Base-by-base conservation (phyloP, 2,888 invertebrate species). In the Stegana nigrithorax region DNA sequence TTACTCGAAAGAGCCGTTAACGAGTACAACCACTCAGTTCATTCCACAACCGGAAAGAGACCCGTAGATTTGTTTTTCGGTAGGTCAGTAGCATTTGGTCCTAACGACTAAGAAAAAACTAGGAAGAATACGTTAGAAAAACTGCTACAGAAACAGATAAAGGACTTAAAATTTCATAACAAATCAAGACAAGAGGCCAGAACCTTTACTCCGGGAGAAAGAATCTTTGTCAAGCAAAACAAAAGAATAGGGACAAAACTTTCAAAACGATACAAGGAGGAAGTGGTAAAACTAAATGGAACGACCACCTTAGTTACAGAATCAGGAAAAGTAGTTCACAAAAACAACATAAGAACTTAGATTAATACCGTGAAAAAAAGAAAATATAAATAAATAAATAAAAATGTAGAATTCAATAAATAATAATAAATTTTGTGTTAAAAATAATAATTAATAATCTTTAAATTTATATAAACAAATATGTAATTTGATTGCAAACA, bases 31-130 rank as follows among this genome's bases (percentile, higher is more conserved):
- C 47, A 25, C 17, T 23, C 47, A 47, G 14, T 36, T 6, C 36
- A 36, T 14, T 36, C 36, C 14, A 36, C 36, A 36, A 36, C 36
- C 4, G 36, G 36, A 6, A 47, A 47, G 25, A 47, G 25, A 47
- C 47, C 25, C 8, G 47, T 23, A 7, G 12, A 47, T 47, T 47
- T 47, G 17, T 47, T 47, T 47, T 47, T 47, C 25, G 47, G 47
- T 8, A 47, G 47, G 25, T 12, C 25, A 47, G 57, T 25, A 55
- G 63, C 50, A 8, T 17, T 63, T 8, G 21, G 17, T 8, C 29
- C 53, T 2, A 10, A 53, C 5, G 29, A 53, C 14, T 32, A 36
- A 7, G 23, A 56, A 36, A 56, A 36, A 23, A 56, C 39, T 7
- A 7, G 39, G 23, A 36, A 39, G 4, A 39, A 21, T 39, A 39